These are phyloP conservation scores for Dufourea novaeangliae DNA, from an alignment of 1,140 invertebrate genomes.

Conservation along the genomic window DNA sequence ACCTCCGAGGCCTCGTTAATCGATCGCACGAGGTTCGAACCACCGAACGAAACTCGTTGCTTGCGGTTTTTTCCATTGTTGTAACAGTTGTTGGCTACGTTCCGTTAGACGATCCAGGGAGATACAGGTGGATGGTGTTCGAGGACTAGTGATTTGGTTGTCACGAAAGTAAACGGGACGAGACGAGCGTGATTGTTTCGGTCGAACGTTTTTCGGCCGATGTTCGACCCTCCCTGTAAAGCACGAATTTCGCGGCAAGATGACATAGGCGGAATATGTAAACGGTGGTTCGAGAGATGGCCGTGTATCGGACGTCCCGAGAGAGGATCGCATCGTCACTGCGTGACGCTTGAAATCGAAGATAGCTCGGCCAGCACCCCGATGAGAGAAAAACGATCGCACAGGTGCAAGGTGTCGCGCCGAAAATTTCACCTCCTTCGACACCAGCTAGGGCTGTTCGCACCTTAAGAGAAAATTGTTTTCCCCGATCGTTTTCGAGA, in stretches of 20 bases:
- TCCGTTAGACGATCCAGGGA: not conserved
- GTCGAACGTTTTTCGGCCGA: no score
- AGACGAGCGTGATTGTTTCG: no score
- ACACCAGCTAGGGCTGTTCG: not conserved
- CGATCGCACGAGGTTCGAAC: not conserved
- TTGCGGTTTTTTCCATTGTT: not conserved
- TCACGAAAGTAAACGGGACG: no score
- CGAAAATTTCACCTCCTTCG: slow-evolving; percentile 53
- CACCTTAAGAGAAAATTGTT: not conserved
- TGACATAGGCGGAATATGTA: not conserved
- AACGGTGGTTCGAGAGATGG: not conserved
- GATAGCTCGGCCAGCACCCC: slow-evolving; percentile 52
- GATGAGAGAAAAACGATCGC: slow-evolving; percentile 66
- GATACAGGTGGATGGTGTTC: not conserved
- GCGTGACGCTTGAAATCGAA: slow-evolving; percentile 50
- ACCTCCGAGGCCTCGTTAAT: slow-evolving; percentile 45
- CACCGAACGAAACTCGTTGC: not conserved
- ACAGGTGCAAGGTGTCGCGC: slow-evolving; percentile 52
- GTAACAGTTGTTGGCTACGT: not conserved
- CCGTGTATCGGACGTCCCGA: not conserved
- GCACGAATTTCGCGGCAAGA: not conserved
- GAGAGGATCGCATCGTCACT: slow-evolving; percentile 55
- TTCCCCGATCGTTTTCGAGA: no score
- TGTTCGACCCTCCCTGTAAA: no score
- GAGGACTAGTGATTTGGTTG: no score